Base-by-base conservation (phyloP, 2,797 vertebrate species). In the Novumbra hubbsi region DNA sequence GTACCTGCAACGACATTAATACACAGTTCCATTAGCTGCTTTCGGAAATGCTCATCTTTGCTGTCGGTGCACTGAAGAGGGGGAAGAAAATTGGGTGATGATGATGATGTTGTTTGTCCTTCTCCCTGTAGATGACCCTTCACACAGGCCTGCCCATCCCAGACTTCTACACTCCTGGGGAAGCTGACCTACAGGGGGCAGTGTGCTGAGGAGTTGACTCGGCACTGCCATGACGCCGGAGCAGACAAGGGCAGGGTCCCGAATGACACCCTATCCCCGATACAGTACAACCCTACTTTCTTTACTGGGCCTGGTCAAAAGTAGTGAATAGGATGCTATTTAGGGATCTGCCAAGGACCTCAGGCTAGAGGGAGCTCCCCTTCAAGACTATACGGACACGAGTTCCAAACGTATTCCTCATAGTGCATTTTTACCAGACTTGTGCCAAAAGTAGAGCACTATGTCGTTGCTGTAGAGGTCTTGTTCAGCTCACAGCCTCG, bases 131-230 rank as follows among this genome's bases (percentile, higher is more conserved):
- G 98, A 94, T 99, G 81, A 99, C 97, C 0, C 94, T 99, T 75
- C 97, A 98, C 87, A 98, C 97, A 0, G 98, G 98, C 52, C 89
- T 99, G 72, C 96, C 96, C 0, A 96, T 98, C 83, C 98, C 98
- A 0, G 96, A 98, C 68, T 98, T 98, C 94, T 99, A 97, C 92
- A 91, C 95, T 4, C 90, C 92, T 0, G 92, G 93, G 49, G 92
- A 95, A 49, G 86, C 84, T 3, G 93, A 94, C 66, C 90, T 92
- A 11, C 86, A 82, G 0, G 88, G 88, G 52, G 93, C 93, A 0
- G 88, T 92, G 80, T 95, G 93, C 85, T 95, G 73, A 87, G 85
- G 68, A 78, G 76, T 73, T 57, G 55, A 57, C 55, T 57, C 67
- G 3, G 24, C 49, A 16, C 14, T 1, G 3, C 63, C 57, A 0